phyloP scores from a whole-genome alignment of 2,888 invertebrate species.

The Diloba caeruleocephala region DNA sequence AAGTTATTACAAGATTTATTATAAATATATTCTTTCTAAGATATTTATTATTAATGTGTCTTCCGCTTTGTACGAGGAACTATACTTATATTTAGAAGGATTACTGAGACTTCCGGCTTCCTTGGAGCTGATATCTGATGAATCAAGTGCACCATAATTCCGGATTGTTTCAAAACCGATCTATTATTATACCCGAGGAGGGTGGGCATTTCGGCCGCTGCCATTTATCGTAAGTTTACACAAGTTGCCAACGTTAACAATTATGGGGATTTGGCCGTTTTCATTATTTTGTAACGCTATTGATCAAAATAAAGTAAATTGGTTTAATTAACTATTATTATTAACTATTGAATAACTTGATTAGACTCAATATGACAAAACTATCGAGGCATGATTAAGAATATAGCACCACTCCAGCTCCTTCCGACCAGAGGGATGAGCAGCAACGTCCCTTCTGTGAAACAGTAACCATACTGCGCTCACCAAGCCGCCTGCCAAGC shows the following conservation, averaged over 20 bases:
- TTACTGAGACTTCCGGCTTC: conserved; percentile 19
- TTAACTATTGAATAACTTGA: not conserved
- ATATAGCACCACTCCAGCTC: too few species aligned
- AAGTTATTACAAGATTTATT: too few species aligned
- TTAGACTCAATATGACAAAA: not conserved
- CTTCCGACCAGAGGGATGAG: too few species aligned
- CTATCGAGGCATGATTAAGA: not conserved
- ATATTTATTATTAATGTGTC: not conserved
- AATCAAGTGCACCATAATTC: conserved; percentile 13
- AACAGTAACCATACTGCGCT: too few species aligned
- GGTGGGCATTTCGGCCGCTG: conserved; percentile 30
- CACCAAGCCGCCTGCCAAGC: too few species aligned
- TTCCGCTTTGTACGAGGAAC: conserved; percentile 15
- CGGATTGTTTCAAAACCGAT: conserved; percentile 26
- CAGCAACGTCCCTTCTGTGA: too few species aligned
- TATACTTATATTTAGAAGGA: not conserved
- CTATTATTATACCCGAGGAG: conserved; percentile 37
- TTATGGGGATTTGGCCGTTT: conserved; percentile 12
- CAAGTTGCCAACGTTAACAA: conserved; percentile 22
- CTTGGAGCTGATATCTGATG: conserved; percentile 13
- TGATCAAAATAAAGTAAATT: conserved; percentile 10
- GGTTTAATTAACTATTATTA: not conserved
- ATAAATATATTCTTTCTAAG: too few species aligned
- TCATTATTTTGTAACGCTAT: conserved; percentile 3
- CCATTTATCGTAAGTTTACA: conserved; percentile 16